Conservation (phyloP, 92 coral and sea anemone species). For the Actinostola sp. region DNA sequence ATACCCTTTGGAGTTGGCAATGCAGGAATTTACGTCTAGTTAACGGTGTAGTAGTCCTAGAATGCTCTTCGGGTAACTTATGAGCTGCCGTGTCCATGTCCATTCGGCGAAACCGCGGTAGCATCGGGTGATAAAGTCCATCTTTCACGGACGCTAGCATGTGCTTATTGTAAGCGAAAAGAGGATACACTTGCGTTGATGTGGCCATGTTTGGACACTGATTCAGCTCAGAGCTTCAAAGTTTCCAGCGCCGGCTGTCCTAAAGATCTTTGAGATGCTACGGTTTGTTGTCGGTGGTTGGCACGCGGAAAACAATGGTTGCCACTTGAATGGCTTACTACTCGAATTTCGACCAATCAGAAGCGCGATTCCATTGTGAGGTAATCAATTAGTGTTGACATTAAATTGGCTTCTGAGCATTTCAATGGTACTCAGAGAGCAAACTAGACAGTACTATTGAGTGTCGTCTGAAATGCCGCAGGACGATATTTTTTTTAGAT, state of each 20-base stretch:
- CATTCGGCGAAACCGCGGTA: constrained; percentile 94
- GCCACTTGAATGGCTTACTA: constrained; percentile 31
- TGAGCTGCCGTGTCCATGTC: constrained; percentile 96
- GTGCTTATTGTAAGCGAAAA: constrained; percentile 40
- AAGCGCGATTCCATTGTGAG: constrained; percentile 51
- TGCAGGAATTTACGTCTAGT: constrained; percentile 55
- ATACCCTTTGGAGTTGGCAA: not conserved
- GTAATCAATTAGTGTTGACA: constrained; percentile 34
- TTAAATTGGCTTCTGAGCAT: constrained; percentile 8
- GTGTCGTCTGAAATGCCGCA: constrained; percentile 15
- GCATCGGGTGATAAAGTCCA: constrained; percentile 91
- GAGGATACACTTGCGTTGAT: constrained; percentile 61
- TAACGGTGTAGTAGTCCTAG: constrained; percentile 87
- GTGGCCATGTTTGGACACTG: constrained; percentile 43
- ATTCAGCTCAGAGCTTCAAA: not conserved
- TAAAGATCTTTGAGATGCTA: not conserved
- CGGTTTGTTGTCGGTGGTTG: constrained; percentile 40
- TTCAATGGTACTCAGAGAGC: not conserved
- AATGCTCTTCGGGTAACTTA: constrained; percentile 90
- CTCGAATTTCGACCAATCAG: constrained; percentile 56
- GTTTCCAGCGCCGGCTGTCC: too few species aligned
- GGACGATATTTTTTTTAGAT: not conserved
- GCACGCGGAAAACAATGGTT: constrained; percentile 37
- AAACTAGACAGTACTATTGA: not conserved
- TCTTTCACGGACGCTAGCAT: constrained; percentile 97